Percentiles rank a stretch among this genome's conserved stretches.
phyloP scores from a whole-genome alignment of 1,140 invertebrate genomes.

The Heterodera schachtii region DNA sequence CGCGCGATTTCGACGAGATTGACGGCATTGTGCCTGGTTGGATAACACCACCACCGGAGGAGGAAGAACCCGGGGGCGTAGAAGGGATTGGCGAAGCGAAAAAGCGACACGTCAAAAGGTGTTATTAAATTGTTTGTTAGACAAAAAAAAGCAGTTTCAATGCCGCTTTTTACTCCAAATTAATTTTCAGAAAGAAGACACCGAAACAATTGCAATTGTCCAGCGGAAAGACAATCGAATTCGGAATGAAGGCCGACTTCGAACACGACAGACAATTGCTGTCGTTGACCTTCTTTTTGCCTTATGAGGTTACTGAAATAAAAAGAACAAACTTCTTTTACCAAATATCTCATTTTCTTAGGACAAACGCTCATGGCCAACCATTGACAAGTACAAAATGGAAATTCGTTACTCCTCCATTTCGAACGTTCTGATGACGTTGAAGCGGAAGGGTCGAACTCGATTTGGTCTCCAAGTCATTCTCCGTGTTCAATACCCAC shows the following conservation, averaged over 20 bases:
- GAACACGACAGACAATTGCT: conserved; percentile 23
- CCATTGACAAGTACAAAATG: conserved; percentile 22
- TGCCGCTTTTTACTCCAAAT: neutral
- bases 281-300: conserved; percentile 6
- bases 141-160: too few species aligned
- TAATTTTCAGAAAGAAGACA: neutral
- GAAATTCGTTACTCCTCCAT: conserved; percentile 32
- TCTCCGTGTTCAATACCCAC: conserved; percentile 24
- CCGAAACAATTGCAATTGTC: neutral
- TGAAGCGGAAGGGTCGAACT: neutral
- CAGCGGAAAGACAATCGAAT: neutral
- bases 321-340: neutral
- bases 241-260: conserved; percentile 15
- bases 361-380: neutral
- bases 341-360: neutral
- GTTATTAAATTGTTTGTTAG: too few species aligned
- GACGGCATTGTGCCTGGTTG: neutral
- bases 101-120: neutral
- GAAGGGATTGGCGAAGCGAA: neutral
- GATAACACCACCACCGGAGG: neutral
- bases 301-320: neutral
- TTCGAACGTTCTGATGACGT: conserved; percentile 25
- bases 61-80: neutral
- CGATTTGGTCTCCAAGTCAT: conserved; percentile 4
- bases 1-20: neutral